Evolutionary conservation across 2,113 vertebrate genomes (phyloP), one percentile per base, ranked within the genome.

Genomic region (Anser brachyrhynchus): DNA sequence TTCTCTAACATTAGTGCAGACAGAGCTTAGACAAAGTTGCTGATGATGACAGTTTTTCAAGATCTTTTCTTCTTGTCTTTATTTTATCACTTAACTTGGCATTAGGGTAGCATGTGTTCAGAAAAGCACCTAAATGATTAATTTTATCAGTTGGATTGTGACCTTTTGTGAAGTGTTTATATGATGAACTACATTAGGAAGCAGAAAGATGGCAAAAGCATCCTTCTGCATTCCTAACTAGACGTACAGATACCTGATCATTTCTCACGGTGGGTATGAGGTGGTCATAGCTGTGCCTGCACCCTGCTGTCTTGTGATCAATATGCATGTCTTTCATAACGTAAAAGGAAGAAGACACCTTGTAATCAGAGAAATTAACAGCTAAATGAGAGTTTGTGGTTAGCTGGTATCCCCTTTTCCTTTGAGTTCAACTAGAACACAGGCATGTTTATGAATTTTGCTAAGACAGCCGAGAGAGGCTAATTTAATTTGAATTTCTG

Each of bases 401-500:
- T 17, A 73, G 35, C 46, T 76, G 25, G 21, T 26, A 5, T 13
- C 26, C 26, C 7, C 26, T 72, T 54, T 54, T 54, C 37, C 51
- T 79, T 57, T 82, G 77, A 69, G 41, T 28, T 89, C 62, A 69
- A 4, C 5, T 4, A 61, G 52, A 93, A 41, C 13, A 57, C 8
- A 49, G 9, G 25, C 73, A 54, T 61, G 9, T 87, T 76, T 57
- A 44, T 55, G 72, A 80, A 41, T 70, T 95, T 71, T 85, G 13
- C 55, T 83, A 39, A 74, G 72, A 84, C 70, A 86, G 13, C 15
- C 43, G 17, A 22, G 13, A 77, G 37, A 88, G 62, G 33, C 5
- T 31, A 61, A 77, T 91, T 70, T 76, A 73, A 62, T 87, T 64
- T 74, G 22, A 86, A 74, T 77, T 91, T 87, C 71, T 91, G 78